A percentile compares a stretch with the other conserved stretches of the same genome.
phyloP scores from a whole-genome alignment of 1,140 invertebrate species.

The Theocolax elegans region DNA sequence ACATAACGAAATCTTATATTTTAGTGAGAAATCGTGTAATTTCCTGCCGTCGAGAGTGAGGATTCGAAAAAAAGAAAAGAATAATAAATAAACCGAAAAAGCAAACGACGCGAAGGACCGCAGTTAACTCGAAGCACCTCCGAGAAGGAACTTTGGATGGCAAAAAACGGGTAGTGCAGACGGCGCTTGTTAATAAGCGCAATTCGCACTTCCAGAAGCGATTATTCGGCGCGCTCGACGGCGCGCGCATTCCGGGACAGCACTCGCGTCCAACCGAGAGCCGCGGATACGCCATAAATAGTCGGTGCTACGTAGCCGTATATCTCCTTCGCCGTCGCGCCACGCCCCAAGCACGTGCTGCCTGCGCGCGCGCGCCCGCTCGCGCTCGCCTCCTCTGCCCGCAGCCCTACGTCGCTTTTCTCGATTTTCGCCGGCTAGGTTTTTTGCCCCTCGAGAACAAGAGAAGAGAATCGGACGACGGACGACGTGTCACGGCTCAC shows the following conservation, averaged over 20 bases:
- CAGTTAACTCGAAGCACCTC: no score
- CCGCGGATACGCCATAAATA: constrained; percentile 34
- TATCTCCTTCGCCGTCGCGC: constrained; percentile 10
- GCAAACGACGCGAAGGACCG: no score
- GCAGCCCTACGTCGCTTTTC: constrained; percentile 8
- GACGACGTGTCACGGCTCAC: no score
- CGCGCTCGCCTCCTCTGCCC: not conserved
- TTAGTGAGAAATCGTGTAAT: constrained; percentile 17
- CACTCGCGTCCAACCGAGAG: not conserved
- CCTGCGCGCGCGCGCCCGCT: constrained; percentile 5
- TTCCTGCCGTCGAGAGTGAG: constrained; percentile 4
- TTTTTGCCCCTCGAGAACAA: no score
- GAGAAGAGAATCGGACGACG: no score
- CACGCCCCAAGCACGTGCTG: constrained; percentile 34
- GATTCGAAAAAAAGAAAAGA: not conserved
- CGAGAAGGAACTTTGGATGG: no score
- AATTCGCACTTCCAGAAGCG: constrained; percentile 37
- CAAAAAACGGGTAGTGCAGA: no score
- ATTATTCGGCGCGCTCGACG: constrained; percentile 33
- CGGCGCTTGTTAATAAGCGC: constrained; percentile 33
- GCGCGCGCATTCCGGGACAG: constrained; percentile 1
- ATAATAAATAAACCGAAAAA: not conserved
- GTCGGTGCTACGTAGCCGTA: not conserved
- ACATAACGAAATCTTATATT: no score
- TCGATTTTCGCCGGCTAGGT: not conserved